Percentiles rank a stretch among this genome's conserved stretches.
phyloP scores from a whole-genome alignment of 2,797 vertebrate species.

The Gallinago solitaria region DNA sequence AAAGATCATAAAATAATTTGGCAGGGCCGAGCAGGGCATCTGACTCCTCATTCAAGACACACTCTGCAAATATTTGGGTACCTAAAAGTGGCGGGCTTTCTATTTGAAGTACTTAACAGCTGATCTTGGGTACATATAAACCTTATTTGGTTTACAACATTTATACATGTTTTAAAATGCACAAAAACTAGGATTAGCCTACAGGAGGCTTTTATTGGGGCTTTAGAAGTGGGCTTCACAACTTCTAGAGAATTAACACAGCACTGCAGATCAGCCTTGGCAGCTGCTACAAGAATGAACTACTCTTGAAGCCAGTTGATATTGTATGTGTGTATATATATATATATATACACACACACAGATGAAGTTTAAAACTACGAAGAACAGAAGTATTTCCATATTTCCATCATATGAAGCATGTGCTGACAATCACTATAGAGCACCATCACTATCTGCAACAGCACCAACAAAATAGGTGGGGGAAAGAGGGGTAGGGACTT shows the following conservation, averaged over 20 bases:
- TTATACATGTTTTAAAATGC: conserved; percentile 73
- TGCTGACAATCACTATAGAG: neutral
- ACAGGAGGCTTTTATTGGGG: conserved; percentile 29
- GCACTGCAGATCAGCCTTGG: neutral
- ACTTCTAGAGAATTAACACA: conserved; percentile 9
- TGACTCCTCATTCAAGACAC: conserved; percentile 61
- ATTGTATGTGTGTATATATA: too few relatives aligned
- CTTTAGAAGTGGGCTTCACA: conserved; percentile 10
- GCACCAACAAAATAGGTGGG: neutral
- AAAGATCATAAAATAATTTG: conserved; percentile 42
- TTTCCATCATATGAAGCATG: neutral
- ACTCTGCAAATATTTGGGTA: conserved; percentile 78
- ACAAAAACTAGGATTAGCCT: conserved; percentile 62
- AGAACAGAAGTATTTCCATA: neutral
- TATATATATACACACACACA: fast-evolving
- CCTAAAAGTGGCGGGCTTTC: conserved; percentile 67
- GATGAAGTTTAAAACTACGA: neutral
- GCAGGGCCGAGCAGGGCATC: conserved; percentile 51
- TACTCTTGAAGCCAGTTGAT: neutral
- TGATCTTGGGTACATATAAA: conserved; percentile 69
- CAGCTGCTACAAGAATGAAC: neutral
- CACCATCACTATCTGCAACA: neutral
- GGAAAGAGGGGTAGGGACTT: neutral
- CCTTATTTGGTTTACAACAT: conserved; percentile 68
- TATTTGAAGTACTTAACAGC: conserved; percentile 76